phyloP scores from a whole-genome alignment of 2,888 invertebrate species.

The Drosophila merina region DNA sequence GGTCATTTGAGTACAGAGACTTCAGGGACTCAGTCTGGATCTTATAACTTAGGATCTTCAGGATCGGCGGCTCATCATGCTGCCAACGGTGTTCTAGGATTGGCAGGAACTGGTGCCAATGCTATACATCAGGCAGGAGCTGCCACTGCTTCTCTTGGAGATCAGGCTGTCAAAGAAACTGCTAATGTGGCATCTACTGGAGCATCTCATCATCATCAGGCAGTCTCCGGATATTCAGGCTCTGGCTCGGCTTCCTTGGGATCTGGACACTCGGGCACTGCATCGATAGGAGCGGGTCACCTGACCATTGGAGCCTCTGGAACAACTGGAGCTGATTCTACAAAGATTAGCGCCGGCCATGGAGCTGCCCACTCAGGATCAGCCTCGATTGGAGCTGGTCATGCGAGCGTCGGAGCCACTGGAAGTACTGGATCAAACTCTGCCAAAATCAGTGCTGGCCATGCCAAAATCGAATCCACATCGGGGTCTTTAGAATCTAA shows the following conservation, averaged over 20 bases:
- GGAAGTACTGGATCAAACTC: slow-evolving; percentile 1
- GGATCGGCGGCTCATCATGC: slow-evolving; percentile 14
- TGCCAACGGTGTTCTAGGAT: slow-evolving; percentile 13
- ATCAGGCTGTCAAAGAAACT: not conserved
- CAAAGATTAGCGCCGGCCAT: not conserved
- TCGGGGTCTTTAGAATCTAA: slow-evolving; percentile 1
- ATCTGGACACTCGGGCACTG: slow-evolving; percentile 1
- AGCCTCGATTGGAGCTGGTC: not conserved
- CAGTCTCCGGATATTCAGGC: not conserved
- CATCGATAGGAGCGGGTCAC: slow-evolving; percentile 11
- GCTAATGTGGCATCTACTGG: not conserved
- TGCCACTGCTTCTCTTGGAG: not conserved
- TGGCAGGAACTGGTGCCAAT: slow-evolving; percentile 6
- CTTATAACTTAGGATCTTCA: slow-evolving; percentile 1
- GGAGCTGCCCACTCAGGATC: not conserved
- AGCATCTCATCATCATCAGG: not conserved
- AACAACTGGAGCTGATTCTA: not conserved
- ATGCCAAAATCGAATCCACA: not conserved
- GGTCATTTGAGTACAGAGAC: slow-evolving; percentile 7
- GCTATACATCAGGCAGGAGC: slow-evolving; percentile 2
- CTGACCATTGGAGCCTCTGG: slow-evolving; percentile 5
- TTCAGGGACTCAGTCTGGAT: not conserved
- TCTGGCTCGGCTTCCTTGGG: not conserved
- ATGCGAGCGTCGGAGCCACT: slow-evolving; percentile 7
- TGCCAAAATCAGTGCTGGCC: slow-evolving; percentile 5